Conservation (phyloP, 2,113 vertebrate genomes). For the Rhinogobius similis region DNA sequence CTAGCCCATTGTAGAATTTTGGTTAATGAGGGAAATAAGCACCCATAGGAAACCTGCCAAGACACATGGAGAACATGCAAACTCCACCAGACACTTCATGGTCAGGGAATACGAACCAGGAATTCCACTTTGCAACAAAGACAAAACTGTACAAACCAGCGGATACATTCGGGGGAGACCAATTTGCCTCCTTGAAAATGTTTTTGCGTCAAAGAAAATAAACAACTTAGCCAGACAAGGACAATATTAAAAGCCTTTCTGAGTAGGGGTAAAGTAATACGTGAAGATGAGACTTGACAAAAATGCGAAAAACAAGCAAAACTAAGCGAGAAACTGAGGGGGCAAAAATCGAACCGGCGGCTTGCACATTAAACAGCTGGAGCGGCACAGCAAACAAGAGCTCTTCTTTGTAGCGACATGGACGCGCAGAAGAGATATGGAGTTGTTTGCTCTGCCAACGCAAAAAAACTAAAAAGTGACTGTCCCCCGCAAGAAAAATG, state of each 20-base stretch:
- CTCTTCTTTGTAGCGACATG: slow-evolving; percentile 49
- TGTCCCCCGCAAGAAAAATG: slow-evolving; percentile 42
- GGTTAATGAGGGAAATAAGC: too few species aligned
- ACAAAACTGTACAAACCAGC: slow-evolving; percentile 12
- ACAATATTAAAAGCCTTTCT: slow-evolving; percentile 17
- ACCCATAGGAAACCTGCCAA: too few species aligned
- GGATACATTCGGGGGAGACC: slow-evolving; percentile 25
- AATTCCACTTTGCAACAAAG: slow-evolving; percentile 1
- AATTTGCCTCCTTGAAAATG: slow-evolving; percentile 32
- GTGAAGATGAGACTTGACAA: slow-evolving; percentile 34
- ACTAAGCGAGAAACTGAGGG: slow-evolving; percentile 30
- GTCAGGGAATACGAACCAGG: background rate
- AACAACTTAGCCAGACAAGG: slow-evolving; percentile 21
- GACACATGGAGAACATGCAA: too few species aligned
- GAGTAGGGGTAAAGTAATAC: slow-evolving; percentile 31
- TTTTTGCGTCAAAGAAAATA: slow-evolving; percentile 38
- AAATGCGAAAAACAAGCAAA: slow-evolving; percentile 52
- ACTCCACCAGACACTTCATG: background rate
- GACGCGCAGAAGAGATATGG: slow-evolving; percentile 56
- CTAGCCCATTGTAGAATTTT: too few species aligned
- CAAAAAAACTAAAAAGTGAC: slow-evolving; percentile 36
- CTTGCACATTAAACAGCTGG: slow-evolving; percentile 52
- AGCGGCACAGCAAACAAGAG: slow-evolving; percentile 42
- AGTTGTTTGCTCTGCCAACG: slow-evolving; percentile 46
- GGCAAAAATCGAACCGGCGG: slow-evolving; percentile 45